Base-by-base conservation (phyloP, 92 coral and sea anemone species). In the Heliopora coerulea region DNA sequence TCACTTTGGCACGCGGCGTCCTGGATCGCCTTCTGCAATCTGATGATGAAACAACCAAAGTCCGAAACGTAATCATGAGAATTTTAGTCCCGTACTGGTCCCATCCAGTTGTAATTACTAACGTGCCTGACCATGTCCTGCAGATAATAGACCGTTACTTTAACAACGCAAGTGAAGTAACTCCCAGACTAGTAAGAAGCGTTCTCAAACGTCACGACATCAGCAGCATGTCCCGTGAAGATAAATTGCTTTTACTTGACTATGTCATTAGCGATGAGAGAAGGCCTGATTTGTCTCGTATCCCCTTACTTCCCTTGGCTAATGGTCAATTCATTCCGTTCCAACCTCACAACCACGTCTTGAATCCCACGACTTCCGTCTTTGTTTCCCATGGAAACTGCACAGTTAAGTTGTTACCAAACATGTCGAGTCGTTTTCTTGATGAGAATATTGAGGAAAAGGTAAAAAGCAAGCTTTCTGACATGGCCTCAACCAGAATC, bases 111-210 rank as follows among this genome's bases (percentile, higher is more conserved):
- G 41, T 81, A 21, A 62, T 81, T 23, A 56, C 77, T 63, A 23
- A 28, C 29, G 72, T 42, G 18, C 85, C 85, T 27, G 63, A 74
- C 41, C 80, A 81, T 41, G 75, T 81, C 30, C 25, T 81, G 62
- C 54, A 39, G 50, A 54, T 73, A 33, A 46, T 81, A 61, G 62
- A 70, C 28, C 31, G 31, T 3, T 73, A 41, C 41, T 39, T 64
- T 8, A n/a, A 6, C n/a, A 46, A 7, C 7, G 3, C n/a, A 46
- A 10, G 52, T 15, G 52, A 90, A 65, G 82, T 92, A 34, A 87
- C 96, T 20, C 88, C 96, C 15, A 61, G 80, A 18, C 87, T 78
- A 64, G 87, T 92, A 3, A 91, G 93, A 54, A 40, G 62, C 3
- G 87, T 83, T 3, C 78, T 92, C 15, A 89, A 66, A 29, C 72